A percentile compares a stretch with the other conserved stretches of the same genome.
phyloP scores from a whole-genome alignment of 2,888 invertebrate genomes.

The Diloba caeruleocephala region DNA sequence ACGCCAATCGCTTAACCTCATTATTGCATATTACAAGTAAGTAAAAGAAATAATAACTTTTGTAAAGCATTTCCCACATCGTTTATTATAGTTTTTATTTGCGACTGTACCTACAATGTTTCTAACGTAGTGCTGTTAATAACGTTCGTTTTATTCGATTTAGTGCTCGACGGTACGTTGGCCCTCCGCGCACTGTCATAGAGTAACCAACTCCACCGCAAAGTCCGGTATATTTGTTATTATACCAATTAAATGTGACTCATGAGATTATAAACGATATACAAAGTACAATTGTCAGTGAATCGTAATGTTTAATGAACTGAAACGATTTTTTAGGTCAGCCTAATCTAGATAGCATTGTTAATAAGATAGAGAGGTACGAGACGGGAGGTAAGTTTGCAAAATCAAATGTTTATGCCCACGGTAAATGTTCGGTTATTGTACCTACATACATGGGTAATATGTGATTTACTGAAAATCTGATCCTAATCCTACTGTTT shows the following conservation, averaged over 20 bases:
- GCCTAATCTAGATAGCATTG: constrained; percentile 32
- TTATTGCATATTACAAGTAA: background rate
- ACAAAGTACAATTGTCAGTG: constrained; percentile 25
- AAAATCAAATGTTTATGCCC: background rate
- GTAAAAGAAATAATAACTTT: constrained; percentile 8
- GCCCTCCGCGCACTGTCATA: constrained; percentile 56
- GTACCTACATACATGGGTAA: too few species aligned
- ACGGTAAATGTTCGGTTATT: background rate
- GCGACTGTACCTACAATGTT: constrained; percentile 52
- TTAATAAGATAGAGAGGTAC: constrained; percentile 14
- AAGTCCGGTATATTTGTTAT: constrained; percentile 46
- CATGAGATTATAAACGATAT: constrained; percentile 32
- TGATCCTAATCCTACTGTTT: too few species aligned
- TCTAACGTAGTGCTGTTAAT: constrained; percentile 70
- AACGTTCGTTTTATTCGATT: constrained; percentile 73
- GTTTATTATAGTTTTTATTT: constrained; percentile 37
- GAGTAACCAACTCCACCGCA: constrained; percentile 43
- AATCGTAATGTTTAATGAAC: constrained; percentile 41
- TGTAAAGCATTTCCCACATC: constrained; percentile 29
- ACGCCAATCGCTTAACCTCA: too few species aligned
- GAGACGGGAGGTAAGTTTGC: constrained; percentile 10
- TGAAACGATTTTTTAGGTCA: constrained; percentile 48
- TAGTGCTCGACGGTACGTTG: constrained; percentile 71
- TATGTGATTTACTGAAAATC: too few species aligned
- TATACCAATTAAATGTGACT: constrained; percentile 49